These are phyloP conservation scores for Drosophila arawakana DNA, from an alignment of 1,140 invertebrate genomes.

Conservation along the genomic window DNA sequence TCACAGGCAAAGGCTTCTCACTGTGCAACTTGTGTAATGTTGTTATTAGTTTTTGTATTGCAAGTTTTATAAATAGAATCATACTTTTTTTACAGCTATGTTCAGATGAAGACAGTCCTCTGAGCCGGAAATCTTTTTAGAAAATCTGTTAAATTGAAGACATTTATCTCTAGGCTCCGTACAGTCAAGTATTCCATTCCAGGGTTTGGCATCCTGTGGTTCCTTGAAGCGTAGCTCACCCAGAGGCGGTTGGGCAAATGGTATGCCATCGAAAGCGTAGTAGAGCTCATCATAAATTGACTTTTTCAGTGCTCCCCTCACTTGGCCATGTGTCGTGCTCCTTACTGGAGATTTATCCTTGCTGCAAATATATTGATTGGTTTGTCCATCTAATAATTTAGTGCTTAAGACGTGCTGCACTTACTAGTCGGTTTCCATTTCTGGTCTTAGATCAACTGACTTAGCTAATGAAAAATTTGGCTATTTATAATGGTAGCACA, in stretches of 20 bases:
- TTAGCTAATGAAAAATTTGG: too few species aligned
- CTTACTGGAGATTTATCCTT: too few species aligned
- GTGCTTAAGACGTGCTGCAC: too few species aligned
- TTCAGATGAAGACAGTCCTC: constrained; percentile 78
- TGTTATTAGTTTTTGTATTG: too few species aligned
- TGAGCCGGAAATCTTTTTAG: constrained; percentile 43
- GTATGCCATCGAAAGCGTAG: constrained; percentile 86
- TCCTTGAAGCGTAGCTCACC: constrained; percentile 87
- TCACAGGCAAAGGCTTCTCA: constrained; percentile 85
- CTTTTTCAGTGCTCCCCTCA: constrained; percentile 56
- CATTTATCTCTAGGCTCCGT: constrained; percentile 56
- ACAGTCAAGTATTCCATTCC: constrained; percentile 85
- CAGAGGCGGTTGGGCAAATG: constrained; percentile 89
- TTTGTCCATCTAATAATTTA: too few species aligned
- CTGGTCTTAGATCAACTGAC: too few species aligned
- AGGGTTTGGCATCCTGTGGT: constrained; percentile 85
- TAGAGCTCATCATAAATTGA: constrained; percentile 71
- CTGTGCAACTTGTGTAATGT: constrained; percentile 20
- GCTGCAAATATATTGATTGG: too few species aligned
- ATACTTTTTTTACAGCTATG: constrained; percentile 61
- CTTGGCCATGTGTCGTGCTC: constrained; percentile 47
- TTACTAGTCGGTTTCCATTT: too few species aligned
- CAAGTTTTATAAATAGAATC: too few species aligned
- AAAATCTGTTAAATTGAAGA: constrained; percentile 50
- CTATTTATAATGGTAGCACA: too few species aligned